Base-by-base conservation (phyloP, 2,888 invertebrate species). In the Seira sanloemensis region DNA sequence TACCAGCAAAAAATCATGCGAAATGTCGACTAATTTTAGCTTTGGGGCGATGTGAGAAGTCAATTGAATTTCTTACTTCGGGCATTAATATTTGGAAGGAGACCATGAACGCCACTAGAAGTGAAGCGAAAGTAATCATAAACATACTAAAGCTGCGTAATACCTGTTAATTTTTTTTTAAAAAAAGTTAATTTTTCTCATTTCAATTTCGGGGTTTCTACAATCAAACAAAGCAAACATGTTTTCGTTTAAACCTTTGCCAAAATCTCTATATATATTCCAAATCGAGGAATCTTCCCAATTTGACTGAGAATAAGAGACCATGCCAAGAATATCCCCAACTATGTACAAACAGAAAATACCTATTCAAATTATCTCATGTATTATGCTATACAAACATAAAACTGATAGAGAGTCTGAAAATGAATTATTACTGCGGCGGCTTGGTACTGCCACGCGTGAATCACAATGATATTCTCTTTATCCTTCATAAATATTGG, bases 61-160 rank as follows among this genome's bases (percentile, higher is more conserved):
- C 12, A 5, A 37, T 5, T 25, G 18, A 67, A 25, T 5, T 69
- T 26, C 27, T 77, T 83, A 87, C 87, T 66, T 77, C 66, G 0
- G 87, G 87, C 76, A 87, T 80, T 0, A 87, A 65, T 23, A 87
- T 87, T 50, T 86, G 86, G n/a, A 87, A 85, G 0, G 87, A 79
- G 12, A 87, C 65, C 12, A 80, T 85, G 62, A 87, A 87, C 0
- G 85, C 87, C 2, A 86, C 73, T 0, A 87, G 67, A 12, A 87
- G 27, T 0, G 86, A 85, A 12, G 82, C 74, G 69, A 87, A 87
- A 0, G 87, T 87, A 1, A 86, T n/a, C 65, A 87, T 85, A 24
- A 87, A 86, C 25, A 84, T 71, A 1, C 46, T 72, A 71, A 86
- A 86, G 46, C 87, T 87, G 46, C 68, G 69, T 18, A 87, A 50